Percentiles rank a stretch among this genome's conserved stretches.
phyloP scores from a whole-genome alignment of 2,888 invertebrate genomes.

The Plebejus anna region DNA sequence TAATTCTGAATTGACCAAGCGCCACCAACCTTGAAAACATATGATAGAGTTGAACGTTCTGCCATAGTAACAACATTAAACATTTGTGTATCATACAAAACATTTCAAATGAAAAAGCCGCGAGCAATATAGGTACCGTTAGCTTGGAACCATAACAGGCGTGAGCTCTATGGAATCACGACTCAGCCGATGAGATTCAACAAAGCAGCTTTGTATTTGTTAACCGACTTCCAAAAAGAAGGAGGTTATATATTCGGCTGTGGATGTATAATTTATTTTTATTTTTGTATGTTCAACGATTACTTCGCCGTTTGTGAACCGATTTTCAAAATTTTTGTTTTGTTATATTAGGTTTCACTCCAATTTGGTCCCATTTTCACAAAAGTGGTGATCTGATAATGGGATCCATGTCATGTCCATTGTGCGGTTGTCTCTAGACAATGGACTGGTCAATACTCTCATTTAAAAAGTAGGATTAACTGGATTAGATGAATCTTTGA shows the following conservation, averaged over 20 bases:
- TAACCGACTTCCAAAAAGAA: too few species aligned
- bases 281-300: too few species aligned
- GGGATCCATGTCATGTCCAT: background rate
- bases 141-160: background rate
- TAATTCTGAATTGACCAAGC: constrained; percentile 1
- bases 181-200: background rate
- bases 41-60: constrained; percentile 12
- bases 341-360: too few species aligned
- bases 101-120: background rate
- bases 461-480: background rate
- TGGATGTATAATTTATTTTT: too few species aligned
- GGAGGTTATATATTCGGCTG: too few species aligned
- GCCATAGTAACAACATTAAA: background rate
- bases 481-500: background rate
- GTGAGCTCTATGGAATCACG: background rate
- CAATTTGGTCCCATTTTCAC: too few species aligned
- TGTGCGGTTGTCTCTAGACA: background rate
- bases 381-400: too few species aligned
- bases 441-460: background rate
- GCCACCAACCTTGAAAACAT: constrained; percentile 1
- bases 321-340: too few species aligned
- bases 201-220: background rate
- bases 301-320: too few species aligned
- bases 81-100: constrained; percentile 9
- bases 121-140: background rate